These are phyloP conservation scores for Tamias sibiricus DNA, from an alignment of 2,113 vertebrate genomes.

Conservation along the genomic window DNA sequence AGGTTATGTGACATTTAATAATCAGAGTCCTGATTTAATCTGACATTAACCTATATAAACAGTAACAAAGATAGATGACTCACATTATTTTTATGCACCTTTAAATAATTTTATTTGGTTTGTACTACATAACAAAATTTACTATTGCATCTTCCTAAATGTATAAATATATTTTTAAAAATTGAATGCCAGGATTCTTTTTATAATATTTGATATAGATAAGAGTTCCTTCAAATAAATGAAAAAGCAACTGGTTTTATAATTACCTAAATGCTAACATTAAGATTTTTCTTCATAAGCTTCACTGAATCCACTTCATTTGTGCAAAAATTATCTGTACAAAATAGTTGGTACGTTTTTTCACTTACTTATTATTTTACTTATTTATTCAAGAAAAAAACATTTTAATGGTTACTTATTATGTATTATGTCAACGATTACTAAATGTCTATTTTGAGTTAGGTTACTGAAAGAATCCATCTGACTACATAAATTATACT, in stretches of 20 bases:
- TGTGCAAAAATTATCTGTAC: neutral
- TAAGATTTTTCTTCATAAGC: neutral
- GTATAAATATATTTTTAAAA: neutral
- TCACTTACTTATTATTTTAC: neutral
- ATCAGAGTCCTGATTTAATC: neutral
- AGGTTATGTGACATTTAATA: neutral
- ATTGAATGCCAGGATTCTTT: fast-evolving
- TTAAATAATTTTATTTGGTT: neutral
- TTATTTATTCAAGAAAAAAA: neutral
- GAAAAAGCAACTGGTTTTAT: neutral
- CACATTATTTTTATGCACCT: neutral
- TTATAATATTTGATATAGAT: neutral
- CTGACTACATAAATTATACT: neutral
- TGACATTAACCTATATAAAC: neutral
- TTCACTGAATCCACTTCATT: neutral
- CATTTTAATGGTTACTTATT: neutral
- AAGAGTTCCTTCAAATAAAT: neutral
- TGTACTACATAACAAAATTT: neutral
- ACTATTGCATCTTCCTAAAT: neutral
- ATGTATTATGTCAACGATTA: neutral
- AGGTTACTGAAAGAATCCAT: neutral
- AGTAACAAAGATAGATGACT: neutral
- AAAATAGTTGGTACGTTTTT: neutral
- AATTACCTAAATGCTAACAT: neutral
- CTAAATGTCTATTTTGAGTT: neutral